Evolutionary conservation across 2,888 invertebrate genomes (phyloP).

Genomic region (Eilema depressum): DNA sequence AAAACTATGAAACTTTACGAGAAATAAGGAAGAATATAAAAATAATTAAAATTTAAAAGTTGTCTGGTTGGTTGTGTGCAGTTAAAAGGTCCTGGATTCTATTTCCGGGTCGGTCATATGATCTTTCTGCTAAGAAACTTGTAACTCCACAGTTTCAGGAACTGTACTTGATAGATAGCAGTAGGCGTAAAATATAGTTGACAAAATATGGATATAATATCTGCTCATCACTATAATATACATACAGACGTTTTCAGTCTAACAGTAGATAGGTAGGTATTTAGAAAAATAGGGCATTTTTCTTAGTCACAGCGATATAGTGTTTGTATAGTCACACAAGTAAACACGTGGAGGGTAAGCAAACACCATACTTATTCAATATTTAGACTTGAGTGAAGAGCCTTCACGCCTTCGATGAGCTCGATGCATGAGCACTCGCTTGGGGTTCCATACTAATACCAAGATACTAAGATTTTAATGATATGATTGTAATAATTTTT

Average conservation of each 20-base stretch:
- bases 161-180: background rate
- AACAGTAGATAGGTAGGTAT: too few relatives aligned
- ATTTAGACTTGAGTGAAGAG: constrained; percentile 33
- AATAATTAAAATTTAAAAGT: background rate
- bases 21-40: background rate
- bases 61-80: background rate
- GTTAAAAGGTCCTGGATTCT: too few relatives aligned
- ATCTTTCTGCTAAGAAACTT: background rate
- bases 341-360: constrained; percentile 35
- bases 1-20: background rate
- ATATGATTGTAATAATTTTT: too few relatives aligned
- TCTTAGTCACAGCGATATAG: background rate
- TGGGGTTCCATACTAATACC: background rate
- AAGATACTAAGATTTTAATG: too few relatives aligned
- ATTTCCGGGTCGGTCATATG: too few relatives aligned
- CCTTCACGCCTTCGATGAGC: constrained; percentile 39
- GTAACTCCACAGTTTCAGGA: background rate
- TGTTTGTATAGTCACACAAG: constrained; percentile 17
- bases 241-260: background rate
- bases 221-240: background rate
- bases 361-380: constrained; percentile 41
- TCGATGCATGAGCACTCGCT: constrained; percentile 17
- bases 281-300: background rate
- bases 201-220: background rate
- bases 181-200: too few relatives aligned